Evolutionary conservation across 2,888 invertebrate species (phyloP), one percentile per base, ranked within the genome.

Genomic region (Zelleria hepariella): DNA sequence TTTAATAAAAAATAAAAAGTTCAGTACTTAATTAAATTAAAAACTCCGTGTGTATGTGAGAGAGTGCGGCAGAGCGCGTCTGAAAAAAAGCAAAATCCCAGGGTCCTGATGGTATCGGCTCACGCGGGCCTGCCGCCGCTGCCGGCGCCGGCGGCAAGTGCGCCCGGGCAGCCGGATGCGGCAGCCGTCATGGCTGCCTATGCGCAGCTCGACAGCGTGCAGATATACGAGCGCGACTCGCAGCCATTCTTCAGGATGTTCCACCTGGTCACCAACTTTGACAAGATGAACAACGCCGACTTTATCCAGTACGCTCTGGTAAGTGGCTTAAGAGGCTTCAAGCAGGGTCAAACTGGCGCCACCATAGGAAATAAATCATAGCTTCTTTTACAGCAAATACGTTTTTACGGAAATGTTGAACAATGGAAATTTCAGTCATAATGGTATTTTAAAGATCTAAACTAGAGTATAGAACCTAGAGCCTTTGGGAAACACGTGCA

Each of bases 271-370:
- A 93, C 94, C 2, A 95, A 97, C 78, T 90, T 94, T 58, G 90
- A 93, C 20, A 91, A 93, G 67, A 91, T 94, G 82, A 77, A 86
- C 48, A 78, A 84, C n/a, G 83, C 88, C 2, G 94, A 95, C 71
- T 84, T 93, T 59, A 90, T 92, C 64, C 92, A 93, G 65, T 95
- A 95, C 75, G 90, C 93, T 57, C 75, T 94, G 80, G 94, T 94
- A 74, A 86, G 91, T 85, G 15, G 4, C 1, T 25, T 26, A 26
- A 4, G 1, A 42, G 15, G 15, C 0, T 10, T 15, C 2, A 15
- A 42, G 4, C 15, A 10, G 32, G 15, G 5, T 42, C 0, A 10
- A 5, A 10, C 32, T 42, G 4, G 10, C 32, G n/a, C n/a, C n/a
- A n/a, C n/a, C n/a, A n/a, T n/a, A n/a, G n/a, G n/a, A n/a, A n/a